Conservation (phyloP, 1,140 invertebrate species). For the Wasmannia auropunctata region DNA sequence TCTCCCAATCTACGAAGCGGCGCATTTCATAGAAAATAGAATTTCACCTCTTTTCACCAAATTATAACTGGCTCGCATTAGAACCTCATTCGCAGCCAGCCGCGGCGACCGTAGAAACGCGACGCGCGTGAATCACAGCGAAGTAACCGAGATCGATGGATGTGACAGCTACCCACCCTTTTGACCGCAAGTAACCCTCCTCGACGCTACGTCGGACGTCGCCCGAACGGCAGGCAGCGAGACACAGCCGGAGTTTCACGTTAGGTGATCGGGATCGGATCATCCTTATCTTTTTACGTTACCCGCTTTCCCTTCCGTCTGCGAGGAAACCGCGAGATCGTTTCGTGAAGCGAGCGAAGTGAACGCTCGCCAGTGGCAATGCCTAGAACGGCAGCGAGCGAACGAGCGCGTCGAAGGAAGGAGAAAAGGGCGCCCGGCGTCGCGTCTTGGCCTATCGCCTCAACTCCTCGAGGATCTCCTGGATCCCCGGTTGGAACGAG, state of each 20-base stretch:
- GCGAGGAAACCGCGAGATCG: background rate
- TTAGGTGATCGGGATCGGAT: slow-evolving; percentile 35
- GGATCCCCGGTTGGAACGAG: slow-evolving; percentile 55
- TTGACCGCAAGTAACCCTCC: slow-evolving; percentile 30
- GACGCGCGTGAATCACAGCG: slow-evolving; percentile 50
- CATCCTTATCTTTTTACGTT: slow-evolving; percentile 46
- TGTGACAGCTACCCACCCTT: slow-evolving; percentile 26
- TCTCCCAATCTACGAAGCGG: background rate
- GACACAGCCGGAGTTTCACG: slow-evolving; percentile 48
- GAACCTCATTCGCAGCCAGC: background rate
- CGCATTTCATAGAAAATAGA: background rate
- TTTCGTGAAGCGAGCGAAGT: background rate
- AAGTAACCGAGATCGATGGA: slow-evolving; percentile 49
- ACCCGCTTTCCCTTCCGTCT: slow-evolving; percentile 11
- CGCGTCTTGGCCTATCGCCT: slow-evolving; percentile 72
- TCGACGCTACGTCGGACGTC: background rate
- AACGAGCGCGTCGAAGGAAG: background rate
- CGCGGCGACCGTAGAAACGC: slow-evolving; percentile 12
- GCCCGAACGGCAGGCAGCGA: slow-evolving; percentile 23
- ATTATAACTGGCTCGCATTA: slow-evolving; percentile 19
- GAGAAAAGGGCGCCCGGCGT: slow-evolving; percentile 50
- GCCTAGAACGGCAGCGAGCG: background rate
- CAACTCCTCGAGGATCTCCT: slow-evolving; percentile 63
- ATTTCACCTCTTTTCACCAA: background rate
- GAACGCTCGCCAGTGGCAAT: background rate